Percentiles rank a stretch among this genome's conserved stretches.
Conservation (phyloP, 2,113 vertebrate genomes). For the Petromus typicus region DNA sequence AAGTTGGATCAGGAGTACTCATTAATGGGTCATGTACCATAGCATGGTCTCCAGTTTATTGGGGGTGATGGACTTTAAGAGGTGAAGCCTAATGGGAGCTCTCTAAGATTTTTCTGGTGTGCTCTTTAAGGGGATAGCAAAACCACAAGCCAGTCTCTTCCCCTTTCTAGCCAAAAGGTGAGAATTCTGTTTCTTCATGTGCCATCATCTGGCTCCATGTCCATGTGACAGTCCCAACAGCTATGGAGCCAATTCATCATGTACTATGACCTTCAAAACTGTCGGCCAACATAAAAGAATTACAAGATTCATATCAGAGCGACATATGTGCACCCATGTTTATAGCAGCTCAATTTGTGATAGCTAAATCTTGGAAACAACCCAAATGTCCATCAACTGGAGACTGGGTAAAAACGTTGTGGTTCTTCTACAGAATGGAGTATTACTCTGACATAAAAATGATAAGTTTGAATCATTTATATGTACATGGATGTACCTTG, state of each 20-base stretch:
- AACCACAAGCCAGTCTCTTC: not conserved
- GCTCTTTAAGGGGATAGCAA: not conserved
- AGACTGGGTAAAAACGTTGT: no score
- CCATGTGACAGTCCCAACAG: not conserved
- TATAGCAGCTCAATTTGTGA: no score
- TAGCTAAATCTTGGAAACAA: no score
- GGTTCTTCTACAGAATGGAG: no score
- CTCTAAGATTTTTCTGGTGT: not conserved
- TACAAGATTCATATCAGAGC: no score
- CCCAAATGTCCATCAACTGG: no score
- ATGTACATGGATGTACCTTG: no score
- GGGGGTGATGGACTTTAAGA: not conserved
- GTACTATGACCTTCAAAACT: not conserved
- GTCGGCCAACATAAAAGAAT: no score
- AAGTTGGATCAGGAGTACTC: not conserved
- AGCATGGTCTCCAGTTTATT: no score
- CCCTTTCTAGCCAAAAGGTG: not conserved
- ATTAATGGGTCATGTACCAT: not conserved
- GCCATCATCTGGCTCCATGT: not conserved
- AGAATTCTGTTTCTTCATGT: not conserved
- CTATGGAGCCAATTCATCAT: not conserved
- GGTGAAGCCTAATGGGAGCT: not conserved
- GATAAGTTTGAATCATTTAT: no score
- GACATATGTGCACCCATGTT: no score
- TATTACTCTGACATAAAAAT: no score